Evolutionary conservation across 1,140 invertebrate species (phyloP).

Genomic region (Drosophila subpulchrella): DNA sequence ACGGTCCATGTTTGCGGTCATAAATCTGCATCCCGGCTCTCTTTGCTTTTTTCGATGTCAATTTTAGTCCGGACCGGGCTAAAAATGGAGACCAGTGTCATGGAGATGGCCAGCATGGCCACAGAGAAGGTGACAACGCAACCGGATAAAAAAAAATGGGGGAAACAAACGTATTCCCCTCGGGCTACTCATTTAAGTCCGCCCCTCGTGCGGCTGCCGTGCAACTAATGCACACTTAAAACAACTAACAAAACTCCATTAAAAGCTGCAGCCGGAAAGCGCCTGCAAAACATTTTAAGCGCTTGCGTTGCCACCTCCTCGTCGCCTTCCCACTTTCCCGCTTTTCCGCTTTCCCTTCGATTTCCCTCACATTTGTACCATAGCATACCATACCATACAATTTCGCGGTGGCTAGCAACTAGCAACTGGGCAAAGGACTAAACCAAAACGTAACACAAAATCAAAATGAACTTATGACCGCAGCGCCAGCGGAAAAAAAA

Average conservation of each 20-base stretch:
- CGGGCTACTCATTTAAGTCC: slow-evolving; percentile 52
- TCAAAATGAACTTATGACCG: slow-evolving; percentile 83
- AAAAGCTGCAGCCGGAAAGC: slow-evolving; percentile 76
- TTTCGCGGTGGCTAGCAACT: slow-evolving; percentile 55
- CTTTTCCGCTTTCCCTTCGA: not conserved
- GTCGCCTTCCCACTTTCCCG: slow-evolving; percentile 1
- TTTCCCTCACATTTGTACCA: not conserved
- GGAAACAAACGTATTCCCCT: slow-evolving; percentile 17
- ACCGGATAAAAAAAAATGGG: slow-evolving; percentile 9
- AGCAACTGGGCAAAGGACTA: slow-evolving; percentile 66
- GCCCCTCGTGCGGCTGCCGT: slow-evolving; percentile 23
- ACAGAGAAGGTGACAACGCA: slow-evolving; percentile 45
- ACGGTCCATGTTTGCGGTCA: slow-evolving; percentile 17
- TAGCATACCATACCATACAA: slow-evolving; percentile 11
- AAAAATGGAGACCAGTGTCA: slow-evolving; percentile 29
- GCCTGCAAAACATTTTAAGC: slow-evolving; percentile 77
- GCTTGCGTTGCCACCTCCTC: slow-evolving; percentile 62
- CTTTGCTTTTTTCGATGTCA: slow-evolving; percentile 34
- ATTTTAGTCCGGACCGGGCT: slow-evolving; percentile 14
- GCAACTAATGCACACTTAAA: slow-evolving; percentile 77
- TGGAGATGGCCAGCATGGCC: slow-evolving; percentile 37
- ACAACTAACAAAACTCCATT: slow-evolving; percentile 80
- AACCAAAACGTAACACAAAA: slow-evolving; percentile 81
- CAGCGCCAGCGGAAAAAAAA: slow-evolving; percentile 45
- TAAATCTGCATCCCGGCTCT: slow-evolving; percentile 29